These are phyloP conservation scores for Erethizon dorsatum DNA, from an alignment of 2,797 vertebrate species.

Conservation along the genomic window DNA sequence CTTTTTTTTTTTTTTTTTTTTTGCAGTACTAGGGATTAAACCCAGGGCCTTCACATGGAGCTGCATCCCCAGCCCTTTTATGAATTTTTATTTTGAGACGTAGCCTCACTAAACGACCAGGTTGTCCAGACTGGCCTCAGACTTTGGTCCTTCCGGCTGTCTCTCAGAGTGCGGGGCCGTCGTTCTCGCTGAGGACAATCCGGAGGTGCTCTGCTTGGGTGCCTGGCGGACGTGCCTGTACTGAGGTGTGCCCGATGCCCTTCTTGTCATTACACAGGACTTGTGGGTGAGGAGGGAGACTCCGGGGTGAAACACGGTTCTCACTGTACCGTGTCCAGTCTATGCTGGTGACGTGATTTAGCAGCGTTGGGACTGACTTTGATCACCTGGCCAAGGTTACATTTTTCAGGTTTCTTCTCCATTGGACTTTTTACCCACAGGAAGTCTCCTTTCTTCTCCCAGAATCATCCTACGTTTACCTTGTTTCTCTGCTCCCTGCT, in stretches of 20 bases:
- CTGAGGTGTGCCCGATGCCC: background rate
- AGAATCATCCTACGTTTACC: rapidly evolving
- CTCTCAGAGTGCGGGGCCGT: background rate
- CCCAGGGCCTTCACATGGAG: background rate
- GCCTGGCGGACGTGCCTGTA: too few species aligned
- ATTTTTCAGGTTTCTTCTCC: rapidly evolving
- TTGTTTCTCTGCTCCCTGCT: background rate
- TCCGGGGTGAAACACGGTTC: rapidly evolving
- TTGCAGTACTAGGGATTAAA: too few species aligned
- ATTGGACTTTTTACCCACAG: too few species aligned
- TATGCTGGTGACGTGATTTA: rapidly evolving
- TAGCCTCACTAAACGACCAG: too few species aligned
- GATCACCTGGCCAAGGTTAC: background rate
- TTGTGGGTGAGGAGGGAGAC: background rate
- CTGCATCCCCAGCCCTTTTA: background rate
- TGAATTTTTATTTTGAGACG: background rate
- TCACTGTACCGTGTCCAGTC: rapidly evolving
- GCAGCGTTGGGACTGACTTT: rapidly evolving
- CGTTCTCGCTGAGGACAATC: background rate
- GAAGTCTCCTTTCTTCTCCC: background rate
- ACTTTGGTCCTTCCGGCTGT: background rate
- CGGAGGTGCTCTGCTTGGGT: rapidly evolving
- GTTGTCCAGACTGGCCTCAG: background rate
- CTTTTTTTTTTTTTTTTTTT: background rate
- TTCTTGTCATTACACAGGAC: background rate